A percentile compares a stretch with the other conserved stretches of the same genome.
Evolutionary conservation across 2,797 vertebrate species (phyloP).

Genomic region (Gallinago nigripennis): DNA sequence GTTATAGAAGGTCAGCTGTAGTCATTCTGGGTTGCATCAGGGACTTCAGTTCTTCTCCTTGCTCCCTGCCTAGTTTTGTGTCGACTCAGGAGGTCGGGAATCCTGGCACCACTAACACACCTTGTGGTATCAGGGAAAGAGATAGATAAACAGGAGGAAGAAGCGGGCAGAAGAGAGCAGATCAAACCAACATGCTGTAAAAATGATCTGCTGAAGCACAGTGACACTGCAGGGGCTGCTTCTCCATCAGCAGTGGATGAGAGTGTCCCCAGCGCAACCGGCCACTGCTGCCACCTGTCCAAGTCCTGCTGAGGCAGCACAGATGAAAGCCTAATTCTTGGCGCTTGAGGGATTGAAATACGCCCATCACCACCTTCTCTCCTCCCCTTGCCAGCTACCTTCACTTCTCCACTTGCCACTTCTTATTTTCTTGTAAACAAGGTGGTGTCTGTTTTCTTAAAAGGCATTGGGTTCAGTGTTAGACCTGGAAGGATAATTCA

Average conservation of each 20-base stretch:
- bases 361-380: background rate
- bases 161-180: background rate
- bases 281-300: background rate
- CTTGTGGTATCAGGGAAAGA: background rate
- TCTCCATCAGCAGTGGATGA: background rate
- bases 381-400: background rate
- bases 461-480: background rate
- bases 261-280: background rate
- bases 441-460: background rate
- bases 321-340: background rate
- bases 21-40: background rate
- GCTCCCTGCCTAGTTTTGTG: background rate
- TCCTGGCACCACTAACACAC: fast-evolving
- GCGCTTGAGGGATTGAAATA: background rate
- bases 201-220: background rate
- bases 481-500: background rate
- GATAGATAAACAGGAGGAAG: background rate
- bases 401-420: background rate
- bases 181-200: slow-evolving; percentile 8
- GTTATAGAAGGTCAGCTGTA: background rate
- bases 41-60: background rate
- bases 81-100: background rate
- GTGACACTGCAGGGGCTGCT: background rate
- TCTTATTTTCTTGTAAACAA: background rate
- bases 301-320: background rate